Base-by-base conservation (phyloP, 2,888 invertebrate species). In the Volucella zonaria region DNA sequence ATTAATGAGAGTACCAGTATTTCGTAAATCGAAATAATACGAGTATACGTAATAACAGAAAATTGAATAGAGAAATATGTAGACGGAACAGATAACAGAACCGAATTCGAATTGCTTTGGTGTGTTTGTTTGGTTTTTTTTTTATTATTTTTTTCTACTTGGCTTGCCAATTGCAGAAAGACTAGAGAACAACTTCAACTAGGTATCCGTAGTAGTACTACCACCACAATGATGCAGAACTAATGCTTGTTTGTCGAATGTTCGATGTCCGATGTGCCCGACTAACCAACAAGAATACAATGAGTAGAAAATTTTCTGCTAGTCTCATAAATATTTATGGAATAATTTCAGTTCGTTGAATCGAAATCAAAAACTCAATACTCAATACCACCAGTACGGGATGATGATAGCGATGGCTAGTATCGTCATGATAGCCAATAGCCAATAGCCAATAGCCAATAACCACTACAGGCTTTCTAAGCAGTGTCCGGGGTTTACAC, bases 281-380 rank as follows among this genome's bases (percentile, higher is more conserved):
- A 66, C 49, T 18, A 54, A 45, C 70, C 56, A 67, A 67, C 83
- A 61, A 75, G 70, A 62, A 76, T 62, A 81, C 85, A 81, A 81
- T 77, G 67, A 85, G 73, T 62, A 68, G 49, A 67, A 71, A 85
- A 56, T 73, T 51, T 77, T 81, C 81, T 73, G 59, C 71, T 81
- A 77, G 68, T 77, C 85, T 85, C 81, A 85, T 85, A 85, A 85
- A 85, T 85, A 85, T 85, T 85, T 85, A 85, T 85, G 85, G 85
- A 85, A 85, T 85, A 85, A 85, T 85, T 85, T 85, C 85, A 85
- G 85, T 77, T 77, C 73, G 81, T 85, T 85, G 85, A 81, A 85
- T 85, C 81, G 85, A 85, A 85, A 81, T 85, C 85, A 81, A 85
- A 85, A 81, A 81, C 76, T 77, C 85, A 77, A 85, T 82, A 80